Conservation (phyloP, 1,140 invertebrate genomes). For the Coenobita brevimanus region DNA sequence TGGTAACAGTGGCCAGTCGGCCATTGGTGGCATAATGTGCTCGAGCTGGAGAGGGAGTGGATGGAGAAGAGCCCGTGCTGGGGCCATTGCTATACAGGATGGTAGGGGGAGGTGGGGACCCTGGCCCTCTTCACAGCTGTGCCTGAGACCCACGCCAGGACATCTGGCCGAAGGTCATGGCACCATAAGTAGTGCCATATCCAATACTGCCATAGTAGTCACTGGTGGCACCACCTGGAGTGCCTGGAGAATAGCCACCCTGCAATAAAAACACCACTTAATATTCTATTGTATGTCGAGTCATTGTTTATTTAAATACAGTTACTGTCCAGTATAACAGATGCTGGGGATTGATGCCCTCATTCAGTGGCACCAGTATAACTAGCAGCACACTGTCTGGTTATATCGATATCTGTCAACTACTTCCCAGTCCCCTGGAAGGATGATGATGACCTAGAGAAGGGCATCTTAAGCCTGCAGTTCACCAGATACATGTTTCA, state of each 20-base stretch:
- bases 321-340: too few species aligned
- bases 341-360: too few species aligned
- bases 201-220: constrained; percentile 77
- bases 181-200: constrained; percentile 76
- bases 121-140: constrained; percentile 71
- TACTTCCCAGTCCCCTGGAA: too few species aligned
- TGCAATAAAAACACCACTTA: constrained; percentile 69
- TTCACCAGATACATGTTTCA: too few species aligned
- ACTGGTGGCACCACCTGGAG: constrained; percentile 71
- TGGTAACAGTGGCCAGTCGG: neutral
- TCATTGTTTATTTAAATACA: too few species aligned
- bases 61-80: constrained; percentile 38
- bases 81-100: constrained; percentile 36
- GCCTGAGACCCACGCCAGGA: constrained; percentile 76
- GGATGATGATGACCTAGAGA: too few species aligned
- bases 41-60: constrained; percentile 37
- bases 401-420: too few species aligned
- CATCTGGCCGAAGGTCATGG: constrained; percentile 72
- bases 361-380: too few species aligned
- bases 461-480: too few species aligned
- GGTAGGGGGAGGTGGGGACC: constrained; percentile 61
- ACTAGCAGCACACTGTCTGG: too few species aligned
- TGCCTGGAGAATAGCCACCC: constrained; percentile 74
- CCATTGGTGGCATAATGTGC: constrained; percentile 20
- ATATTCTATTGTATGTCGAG: too few species aligned